Evolutionary conservation across 2,797 vertebrate species (phyloP).

Genomic region (Craterocephalus amniculus): DNA sequence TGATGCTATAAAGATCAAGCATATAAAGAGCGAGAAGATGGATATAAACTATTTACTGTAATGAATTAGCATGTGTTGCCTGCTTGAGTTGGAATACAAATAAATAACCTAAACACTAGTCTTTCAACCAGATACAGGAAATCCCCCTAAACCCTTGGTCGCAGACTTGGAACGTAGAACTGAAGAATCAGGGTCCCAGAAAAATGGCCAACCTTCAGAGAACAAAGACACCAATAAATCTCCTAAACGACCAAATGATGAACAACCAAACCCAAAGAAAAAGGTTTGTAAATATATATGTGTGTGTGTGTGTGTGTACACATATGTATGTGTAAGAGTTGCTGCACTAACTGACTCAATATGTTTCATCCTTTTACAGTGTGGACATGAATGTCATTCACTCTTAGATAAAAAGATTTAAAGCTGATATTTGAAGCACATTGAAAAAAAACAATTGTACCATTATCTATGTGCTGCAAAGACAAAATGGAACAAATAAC

Average conservation of each 20-base stretch:
- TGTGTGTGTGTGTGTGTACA: too few relatives aligned
- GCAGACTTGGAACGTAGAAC: slow-evolving; percentile 24
- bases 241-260: slow-evolving; percentile 68
- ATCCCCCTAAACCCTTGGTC: slow-evolving; percentile 40
- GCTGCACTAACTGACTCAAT: too few relatives aligned
- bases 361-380: too few relatives aligned
- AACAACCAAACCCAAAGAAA: slow-evolving; percentile 50
- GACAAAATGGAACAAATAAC: too few relatives aligned
- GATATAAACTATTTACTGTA: background rate
- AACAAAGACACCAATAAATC: slow-evolving; percentile 20
- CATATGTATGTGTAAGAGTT: too few relatives aligned
- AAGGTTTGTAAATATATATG: slow-evolving; percentile 69
- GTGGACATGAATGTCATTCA: too few relatives aligned
- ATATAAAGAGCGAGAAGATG: background rate
- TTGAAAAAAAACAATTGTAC: too few relatives aligned
- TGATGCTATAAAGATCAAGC: background rate
- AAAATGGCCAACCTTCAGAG: background rate
- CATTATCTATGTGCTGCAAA: too few relatives aligned
- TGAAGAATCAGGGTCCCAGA: slow-evolving; percentile 17
- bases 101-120: too few relatives aligned
- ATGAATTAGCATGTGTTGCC: background rate
- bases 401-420: too few relatives aligned
- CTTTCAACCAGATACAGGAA: slow-evolving; percentile 19
- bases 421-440: too few relatives aligned
- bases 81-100: too few relatives aligned